These are phyloP conservation scores for Physocephala rufipes DNA, from an alignment of 2,888 invertebrate genomes.

Conservation along the genomic window DNA sequence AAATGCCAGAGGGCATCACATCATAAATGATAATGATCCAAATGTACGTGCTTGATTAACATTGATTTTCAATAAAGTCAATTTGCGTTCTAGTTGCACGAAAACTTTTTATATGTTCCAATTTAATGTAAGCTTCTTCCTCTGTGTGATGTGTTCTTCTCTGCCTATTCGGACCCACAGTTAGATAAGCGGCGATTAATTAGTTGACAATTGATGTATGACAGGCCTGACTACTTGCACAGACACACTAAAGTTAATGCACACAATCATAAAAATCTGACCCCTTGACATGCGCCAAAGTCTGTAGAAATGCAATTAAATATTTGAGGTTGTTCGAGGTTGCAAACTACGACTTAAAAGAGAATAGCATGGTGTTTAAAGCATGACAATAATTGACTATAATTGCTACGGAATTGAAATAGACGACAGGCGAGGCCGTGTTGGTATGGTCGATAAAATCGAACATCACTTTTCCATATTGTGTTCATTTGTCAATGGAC, in stretches of 20 bases:
- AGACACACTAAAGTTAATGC: too few relatives aligned
- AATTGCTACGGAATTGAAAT: too few relatives aligned
- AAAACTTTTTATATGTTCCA: too few relatives aligned
- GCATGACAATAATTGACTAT: background rate
- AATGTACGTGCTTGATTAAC: too few relatives aligned
- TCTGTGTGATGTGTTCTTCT: too few relatives aligned
- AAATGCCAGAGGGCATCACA: too few relatives aligned
- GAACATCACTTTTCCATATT: background rate
- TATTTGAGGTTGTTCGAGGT: background rate
- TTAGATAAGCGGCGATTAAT: background rate
- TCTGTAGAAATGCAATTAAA: conserved; percentile 1
- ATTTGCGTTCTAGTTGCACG: too few relatives aligned
- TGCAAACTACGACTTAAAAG: background rate
- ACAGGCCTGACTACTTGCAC: background rate
- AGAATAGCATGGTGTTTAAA: background rate
- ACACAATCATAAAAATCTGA: background rate
- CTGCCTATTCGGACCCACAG: too few relatives aligned
- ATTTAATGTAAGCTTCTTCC: too few relatives aligned
- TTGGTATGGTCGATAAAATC: background rate
- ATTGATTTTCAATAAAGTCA: too few relatives aligned
- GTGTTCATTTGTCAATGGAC: background rate
- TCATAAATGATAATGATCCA: too few relatives aligned
- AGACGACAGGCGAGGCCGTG: background rate
- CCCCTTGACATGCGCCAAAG: background rate
- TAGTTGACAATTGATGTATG: conserved; percentile 15